Evolutionary conservation across 2,113 vertebrate genomes (phyloP), one percentile per base, ranked within the genome.

Genomic region (Phyllostomus hastatus): DNA sequence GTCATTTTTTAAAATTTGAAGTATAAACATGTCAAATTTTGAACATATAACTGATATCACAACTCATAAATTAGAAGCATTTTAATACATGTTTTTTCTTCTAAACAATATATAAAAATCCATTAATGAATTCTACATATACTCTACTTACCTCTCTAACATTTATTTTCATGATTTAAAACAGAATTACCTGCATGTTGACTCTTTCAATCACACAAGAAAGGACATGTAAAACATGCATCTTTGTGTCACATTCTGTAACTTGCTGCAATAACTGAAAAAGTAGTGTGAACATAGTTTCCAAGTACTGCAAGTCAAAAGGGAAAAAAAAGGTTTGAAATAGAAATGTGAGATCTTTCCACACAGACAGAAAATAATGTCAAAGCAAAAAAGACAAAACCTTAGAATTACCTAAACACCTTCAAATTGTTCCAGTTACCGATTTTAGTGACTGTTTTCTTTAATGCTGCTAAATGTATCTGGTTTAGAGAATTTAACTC

Each of bases 131-230:
- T 80, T 90, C 52, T 72, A 86, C 33, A 72, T 31, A 54, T 28
- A 88, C 6, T 80, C n/a, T 72, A 88, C 57, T 91, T 11, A 87
- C 24, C 67, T 83, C 35, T 19, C 85, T 91, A 35, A 89, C 19
- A 91, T 38, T 78, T 93, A 88, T 24, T 69, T 97, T 80, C 90
- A 35, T 91, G 72, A 61, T 73, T 54, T 41, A 31, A n/a, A 84
- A 92, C 73, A 93, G 57, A 93, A 96, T 98, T 98, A 99, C 99
- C 99, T 99, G 99, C 72, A 99, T 97, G 95, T 98, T 99, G 84
- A 99, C 99, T 98, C 99, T 99, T 98, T 99, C 99, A 31, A 99
- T 99, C 97, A 99, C 99, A 92, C 99, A 99, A 94, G 99, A 99
- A 79, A 99, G 99, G 94, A 99, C 99, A 22, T 99, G 99, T 95